These are phyloP conservation scores for Choristoneura rosaceana DNA, from an alignment of 2,888 invertebrate species.

Conservation along the genomic window DNA sequence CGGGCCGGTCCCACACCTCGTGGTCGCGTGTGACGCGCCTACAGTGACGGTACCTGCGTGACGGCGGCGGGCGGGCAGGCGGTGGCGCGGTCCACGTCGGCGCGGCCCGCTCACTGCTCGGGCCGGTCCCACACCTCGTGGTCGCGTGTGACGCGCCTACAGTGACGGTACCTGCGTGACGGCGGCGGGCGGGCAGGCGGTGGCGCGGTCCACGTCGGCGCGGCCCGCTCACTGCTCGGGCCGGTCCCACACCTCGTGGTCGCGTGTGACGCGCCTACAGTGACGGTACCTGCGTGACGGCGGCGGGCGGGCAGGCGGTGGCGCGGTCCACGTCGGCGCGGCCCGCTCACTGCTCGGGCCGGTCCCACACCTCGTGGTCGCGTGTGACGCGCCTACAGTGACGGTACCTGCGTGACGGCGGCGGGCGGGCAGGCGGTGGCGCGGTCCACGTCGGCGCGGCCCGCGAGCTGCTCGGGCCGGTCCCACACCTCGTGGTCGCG, in stretches of 20 bases:
- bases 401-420: conserved; percentile 63
- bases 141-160: too few relatives aligned
- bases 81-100: conserved; percentile 94
- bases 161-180: conserved; percentile 56
- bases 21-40: neutral
- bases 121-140: too few relatives aligned
- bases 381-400: too few relatives aligned
- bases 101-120: too few relatives aligned
- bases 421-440: conserved; percentile 94
- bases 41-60: too few relatives aligned
- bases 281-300: conserved; percentile 49
- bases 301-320: conserved; percentile 92
- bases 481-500: conserved; percentile 77
- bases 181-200: conserved; percentile 92
- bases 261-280: neutral
- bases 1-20: conserved; percentile 94
- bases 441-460: too few relatives aligned
- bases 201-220: conserved; percentile 97
- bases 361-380: too few relatives aligned
- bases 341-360: too few relatives aligned
- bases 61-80: conserved; percentile 76
- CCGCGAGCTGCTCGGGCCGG: conserved; percentile 94
- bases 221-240: too few relatives aligned
- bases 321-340: neutral
- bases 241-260: conserved; percentile 88